Base-by-base conservation (phyloP, 2,113 vertebrate species). In the Beaufortia kweichowensis region DNA sequence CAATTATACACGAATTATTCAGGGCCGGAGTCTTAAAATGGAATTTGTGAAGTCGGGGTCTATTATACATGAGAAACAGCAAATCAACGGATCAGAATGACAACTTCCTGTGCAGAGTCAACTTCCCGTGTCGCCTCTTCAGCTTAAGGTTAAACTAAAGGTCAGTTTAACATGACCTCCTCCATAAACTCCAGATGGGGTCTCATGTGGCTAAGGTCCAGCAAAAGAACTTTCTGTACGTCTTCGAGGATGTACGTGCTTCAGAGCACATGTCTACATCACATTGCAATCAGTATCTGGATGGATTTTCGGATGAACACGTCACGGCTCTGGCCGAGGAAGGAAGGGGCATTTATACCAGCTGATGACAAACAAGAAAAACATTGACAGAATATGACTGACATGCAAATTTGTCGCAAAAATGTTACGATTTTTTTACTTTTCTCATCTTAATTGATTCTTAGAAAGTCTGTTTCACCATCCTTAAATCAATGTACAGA, bases 231-330 rank as follows among this genome's bases (percentile, higher is more conserved):
- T 39, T 71, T 28, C 8, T 41, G 15, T 35, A 35, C 39, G 14
- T 57, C 33, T 41, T 21, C 6, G 48, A 55, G 67, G 67, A 69
- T 41, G 53, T 71, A 59, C 53, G 53, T 57, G 68, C 31, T n/a
- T 28, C 11, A 23, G 3, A 5, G 15, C 65, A 67, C 9, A 29
- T n/a, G 50, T 33, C 28, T 41, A 35, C 21, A 35, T 17, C 21
- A 41, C 29, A 23, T 33, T 3, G 26, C 14, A 6, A 57, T 39
- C 21, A 70, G 39, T 31, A 55, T 14, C 50, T 71, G 33, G 67
- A 55, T 24, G 41, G 17, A 2, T 48, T 48, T 31, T 5, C 19
- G 7, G 9, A 23, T 43, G 15, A 53, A 56, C 41, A 67, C 15
- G 24, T 50, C 50, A 31, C 48, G 7, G 19, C 48, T 53, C 48